Base-by-base conservation (phyloP, 2,113 vertebrate species). In the Blennius ocellaris region DNA sequence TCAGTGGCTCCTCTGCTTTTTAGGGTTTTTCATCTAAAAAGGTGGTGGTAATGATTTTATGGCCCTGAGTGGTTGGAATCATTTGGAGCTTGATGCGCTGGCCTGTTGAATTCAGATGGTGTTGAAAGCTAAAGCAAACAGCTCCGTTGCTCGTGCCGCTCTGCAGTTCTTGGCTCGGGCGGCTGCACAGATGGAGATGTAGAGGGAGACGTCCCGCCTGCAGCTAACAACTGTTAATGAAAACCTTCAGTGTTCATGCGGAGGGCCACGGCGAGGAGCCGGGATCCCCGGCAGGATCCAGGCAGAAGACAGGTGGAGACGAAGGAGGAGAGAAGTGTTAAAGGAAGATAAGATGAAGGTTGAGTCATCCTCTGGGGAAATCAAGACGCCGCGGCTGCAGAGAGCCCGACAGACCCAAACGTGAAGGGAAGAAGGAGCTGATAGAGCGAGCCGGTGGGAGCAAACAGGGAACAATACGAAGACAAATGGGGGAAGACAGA, bases 331-430 rank as follows among this genome's bases (percentile, higher is more conserved):
- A 45, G 4, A 5, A n/a, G 45, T 11, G 58, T 17, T 54, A 36
- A 52, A 2, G 21, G 62, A 68, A 14, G 57, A 56, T 41, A 16
- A 58, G 59, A 39, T 51, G 8, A 40, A 59, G 53, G 11, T 12
- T 59, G 41, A 17, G 7, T 15, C 30, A 8, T 53, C 63, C 53
- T 43, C 41, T n/a, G 41, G 64, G 44, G 65, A 62, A 55, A 72
- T 39, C 36, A 54, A 12, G 15, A 47, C 11, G 44, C 21, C 21
- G 5, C 47, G 14, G 36, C 44, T 8, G 53, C 40, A 3, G 11
- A 15, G 47, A 50, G 30, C 37, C 37, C 11, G 44, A 11, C 11
- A 55, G 38, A 40, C 6, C 6, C 7, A 11, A 30, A 30, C 21
- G 21, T 30, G 21, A 30, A 30, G 21, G 6, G 6, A 58, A 16